phyloP scores from a whole-genome alignment of 2,888 invertebrate species.

The Ecliptopera silaceata region DNA sequence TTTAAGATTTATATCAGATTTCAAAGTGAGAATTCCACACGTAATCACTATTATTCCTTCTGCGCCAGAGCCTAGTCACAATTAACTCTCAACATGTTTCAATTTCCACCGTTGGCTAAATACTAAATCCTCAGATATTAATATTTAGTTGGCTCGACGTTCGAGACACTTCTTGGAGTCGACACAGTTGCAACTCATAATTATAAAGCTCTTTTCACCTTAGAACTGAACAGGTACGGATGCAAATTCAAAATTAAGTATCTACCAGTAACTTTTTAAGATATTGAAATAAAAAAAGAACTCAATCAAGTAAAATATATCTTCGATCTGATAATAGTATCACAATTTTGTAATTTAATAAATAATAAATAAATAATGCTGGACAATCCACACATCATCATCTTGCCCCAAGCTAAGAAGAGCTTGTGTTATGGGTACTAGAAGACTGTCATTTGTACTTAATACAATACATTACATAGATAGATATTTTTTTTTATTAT shows the following conservation, averaged over 20 bases:
- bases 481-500: too few relatives aligned
- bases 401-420: too few relatives aligned
- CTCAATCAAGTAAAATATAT: too few relatives aligned
- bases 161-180: constrained; percentile 45
- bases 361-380: too few relatives aligned
- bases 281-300: too few relatives aligned
- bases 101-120: constrained; percentile 67
- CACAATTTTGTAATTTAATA: too few relatives aligned
- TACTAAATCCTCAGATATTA: constrained; percentile 59
- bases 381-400: too few relatives aligned
- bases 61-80: constrained; percentile 55
- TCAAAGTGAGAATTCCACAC: constrained; percentile 4
- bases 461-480: too few relatives aligned
- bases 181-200: constrained; percentile 43
- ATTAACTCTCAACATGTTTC: constrained; percentile 76
- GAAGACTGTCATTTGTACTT: too few relatives aligned
- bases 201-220: constrained; percentile 22
- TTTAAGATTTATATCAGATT: not conserved
- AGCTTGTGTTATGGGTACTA: too few relatives aligned
- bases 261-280: too few relatives aligned
- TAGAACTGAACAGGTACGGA: constrained; percentile 6
- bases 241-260: not conserved
- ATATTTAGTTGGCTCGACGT: constrained; percentile 54
- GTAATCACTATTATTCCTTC: constrained; percentile 2
- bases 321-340: too few relatives aligned